Evolutionary conservation across 2,113 vertebrate species (phyloP).

Genomic region (Marcusenius ussheri): DNA sequence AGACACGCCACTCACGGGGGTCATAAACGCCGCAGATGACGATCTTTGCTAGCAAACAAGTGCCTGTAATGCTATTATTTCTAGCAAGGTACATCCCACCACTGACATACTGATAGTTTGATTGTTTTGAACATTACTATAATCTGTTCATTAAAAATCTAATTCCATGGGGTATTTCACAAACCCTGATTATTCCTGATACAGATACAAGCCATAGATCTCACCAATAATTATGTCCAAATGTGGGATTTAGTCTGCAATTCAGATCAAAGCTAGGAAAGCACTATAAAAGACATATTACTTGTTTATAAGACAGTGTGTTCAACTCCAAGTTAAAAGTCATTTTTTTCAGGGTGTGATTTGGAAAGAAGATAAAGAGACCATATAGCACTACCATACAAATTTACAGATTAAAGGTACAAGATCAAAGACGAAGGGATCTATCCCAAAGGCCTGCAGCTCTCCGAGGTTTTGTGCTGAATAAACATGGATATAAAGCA

Average conservation of each 20-base stretch:
- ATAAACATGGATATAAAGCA: background rate
- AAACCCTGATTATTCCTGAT: conserved; percentile 1
- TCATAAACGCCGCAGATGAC: background rate
- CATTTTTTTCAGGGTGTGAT: conserved; percentile 25
- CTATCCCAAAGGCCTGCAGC: background rate
- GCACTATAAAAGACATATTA: background rate
- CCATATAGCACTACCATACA: conserved; percentile 10
- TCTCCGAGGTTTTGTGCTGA: background rate
- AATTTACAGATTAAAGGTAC: conserved; percentile 27
- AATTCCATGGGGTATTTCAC: background rate
- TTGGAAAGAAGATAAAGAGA: conserved; percentile 30
- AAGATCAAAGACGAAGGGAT: conserved; percentile 2
- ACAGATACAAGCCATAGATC: background rate
- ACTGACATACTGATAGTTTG: background rate
- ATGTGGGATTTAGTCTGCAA: background rate
- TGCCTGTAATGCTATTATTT: background rate
- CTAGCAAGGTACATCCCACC: background rate
- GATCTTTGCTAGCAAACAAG: background rate
- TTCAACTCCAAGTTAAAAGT: conserved; percentile 14
- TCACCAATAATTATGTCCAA: background rate
- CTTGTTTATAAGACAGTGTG: background rate
- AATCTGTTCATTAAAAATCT: background rate
- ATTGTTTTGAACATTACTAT: background rate
- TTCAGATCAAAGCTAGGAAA: conserved; percentile 7
- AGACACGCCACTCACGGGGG: background rate